Base-by-base conservation (phyloP, 2,888 invertebrate genomes). In the Idaea aversata region DNA sequence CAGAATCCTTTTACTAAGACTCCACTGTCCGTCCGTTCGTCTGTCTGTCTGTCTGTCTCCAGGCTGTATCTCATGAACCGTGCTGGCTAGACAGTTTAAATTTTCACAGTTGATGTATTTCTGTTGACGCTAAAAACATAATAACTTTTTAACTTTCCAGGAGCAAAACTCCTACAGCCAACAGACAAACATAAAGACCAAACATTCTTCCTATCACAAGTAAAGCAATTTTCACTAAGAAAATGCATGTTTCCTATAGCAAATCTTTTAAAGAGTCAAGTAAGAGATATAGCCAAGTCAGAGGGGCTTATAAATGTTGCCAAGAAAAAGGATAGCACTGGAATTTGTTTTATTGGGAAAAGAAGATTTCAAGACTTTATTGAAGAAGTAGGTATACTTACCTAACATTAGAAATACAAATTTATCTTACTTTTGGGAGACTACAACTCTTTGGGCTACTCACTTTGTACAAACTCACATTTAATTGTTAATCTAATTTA, bases 341-440 rank as follows among this genome's bases (percentile, higher is more conserved):
- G 99, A 34, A 98, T 99, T 72, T 99, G 99, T 88, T 99, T 99
- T 85, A 97, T 99, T 81, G 99, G 99, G 0, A 95, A 95, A 78
- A 95, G 97, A 75, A 95, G 96, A 76, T 99, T 99, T 87, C 94
- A 96, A 77, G 84, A 95, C 57, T 99, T 99, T 82, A 98, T 99
- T 79, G 94, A 95, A 70, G 96, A 98, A 93, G 98, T 97, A 93
- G 84, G 87, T 77, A 67, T 13, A 13, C 15, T 13, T 15, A 25
- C 25, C 25, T 25, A 25, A 25, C 25, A 25, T 25, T 25, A 25
- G 25, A 25, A 25, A 25, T 25, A 25, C 2, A 10, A 47, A 47
- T 7, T 3, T 10, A 36, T 36, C 10, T 36, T 36, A 36, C 36
- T 7, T 36, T 7, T 36, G 4, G 36, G 10, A 36, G 36, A 25